Percentiles rank a stretch among this genome's conserved stretches.
Conservation (phyloP, 2,888 invertebrate species). For the Lepidocyrtinus sp. region DNA sequence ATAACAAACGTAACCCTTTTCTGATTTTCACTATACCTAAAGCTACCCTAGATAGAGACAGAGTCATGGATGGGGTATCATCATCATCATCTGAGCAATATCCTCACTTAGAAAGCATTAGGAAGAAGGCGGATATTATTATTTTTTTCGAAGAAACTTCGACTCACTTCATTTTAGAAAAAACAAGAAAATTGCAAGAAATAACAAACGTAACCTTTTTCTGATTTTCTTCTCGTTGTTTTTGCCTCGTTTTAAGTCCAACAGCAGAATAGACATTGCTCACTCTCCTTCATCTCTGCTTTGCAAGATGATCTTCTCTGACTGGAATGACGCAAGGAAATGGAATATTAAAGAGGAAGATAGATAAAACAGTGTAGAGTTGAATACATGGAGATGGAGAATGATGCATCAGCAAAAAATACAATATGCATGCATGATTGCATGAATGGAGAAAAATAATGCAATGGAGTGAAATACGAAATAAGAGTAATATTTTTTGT, state of each 20-base stretch:
- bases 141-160: not conserved
- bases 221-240: not conserved
- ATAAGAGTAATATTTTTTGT: not conserved
- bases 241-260: not conserved
- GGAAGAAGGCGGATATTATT: not conserved
- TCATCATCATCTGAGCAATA: not conserved
- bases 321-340: too few species aligned
- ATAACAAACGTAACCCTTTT: constrained; percentile 2
- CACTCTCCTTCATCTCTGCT: too few species aligned
- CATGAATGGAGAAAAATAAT: constrained; percentile 36
- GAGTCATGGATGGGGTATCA: not conserved
- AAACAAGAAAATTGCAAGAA: not conserved
- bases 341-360: not conserved
- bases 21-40: too few species aligned
- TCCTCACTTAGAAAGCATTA: not conserved
- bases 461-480: constrained; percentile 1
- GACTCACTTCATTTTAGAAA: not conserved
- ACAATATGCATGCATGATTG: constrained; percentile 38
- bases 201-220: constrained; percentile 6
- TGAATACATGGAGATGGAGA: not conserved
- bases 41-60: not conserved
- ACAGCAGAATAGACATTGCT: too few species aligned
- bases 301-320: too few species aligned
- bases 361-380: not conserved
- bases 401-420: constrained; percentile 18